Conservation (phyloP, 2,888 invertebrate genomes). For the Cephus runcator region DNA sequence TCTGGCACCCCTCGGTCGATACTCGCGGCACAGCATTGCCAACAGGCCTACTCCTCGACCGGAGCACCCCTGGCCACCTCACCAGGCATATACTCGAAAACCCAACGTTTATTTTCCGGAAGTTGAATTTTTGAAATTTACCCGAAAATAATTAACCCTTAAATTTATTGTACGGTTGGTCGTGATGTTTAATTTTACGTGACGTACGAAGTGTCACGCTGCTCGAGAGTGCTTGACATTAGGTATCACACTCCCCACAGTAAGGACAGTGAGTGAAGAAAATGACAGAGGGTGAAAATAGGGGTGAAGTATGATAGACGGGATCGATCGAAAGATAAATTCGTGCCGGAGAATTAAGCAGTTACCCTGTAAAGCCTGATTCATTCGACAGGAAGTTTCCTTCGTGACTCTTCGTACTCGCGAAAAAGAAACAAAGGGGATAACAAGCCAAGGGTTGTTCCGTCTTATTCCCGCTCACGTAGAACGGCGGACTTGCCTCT, state of each 20-base stretch:
- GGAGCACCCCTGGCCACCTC: neutral
- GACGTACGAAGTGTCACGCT: neutral
- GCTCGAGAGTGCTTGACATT: neutral
- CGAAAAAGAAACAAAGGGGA: neutral
- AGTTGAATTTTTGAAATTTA: neutral
- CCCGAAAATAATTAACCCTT: neutral
- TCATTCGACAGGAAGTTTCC: neutral
- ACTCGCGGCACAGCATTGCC: constrained; percentile 30
- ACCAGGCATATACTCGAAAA: neutral
- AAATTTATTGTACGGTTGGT: neutral
- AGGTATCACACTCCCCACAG: neutral
- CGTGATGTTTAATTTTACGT: neutral
- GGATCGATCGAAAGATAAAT: constrained; percentile 8
- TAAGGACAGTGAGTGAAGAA: neutral
- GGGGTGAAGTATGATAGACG: neutral
- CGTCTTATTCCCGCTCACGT: neutral
- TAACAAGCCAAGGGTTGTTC: neutral
- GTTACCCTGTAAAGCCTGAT: neutral
- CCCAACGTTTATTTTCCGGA: constrained; percentile 14
- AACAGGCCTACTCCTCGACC: constrained; percentile 10
- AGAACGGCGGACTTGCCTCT: neutral
- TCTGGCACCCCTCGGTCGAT: constrained; percentile 39
- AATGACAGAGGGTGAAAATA: neutral
- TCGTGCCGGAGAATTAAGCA: constrained; percentile 10
- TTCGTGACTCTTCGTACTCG: neutral